phyloP scores from a whole-genome alignment of 2,888 invertebrate genomes.

The Luperina testacea region DNA sequence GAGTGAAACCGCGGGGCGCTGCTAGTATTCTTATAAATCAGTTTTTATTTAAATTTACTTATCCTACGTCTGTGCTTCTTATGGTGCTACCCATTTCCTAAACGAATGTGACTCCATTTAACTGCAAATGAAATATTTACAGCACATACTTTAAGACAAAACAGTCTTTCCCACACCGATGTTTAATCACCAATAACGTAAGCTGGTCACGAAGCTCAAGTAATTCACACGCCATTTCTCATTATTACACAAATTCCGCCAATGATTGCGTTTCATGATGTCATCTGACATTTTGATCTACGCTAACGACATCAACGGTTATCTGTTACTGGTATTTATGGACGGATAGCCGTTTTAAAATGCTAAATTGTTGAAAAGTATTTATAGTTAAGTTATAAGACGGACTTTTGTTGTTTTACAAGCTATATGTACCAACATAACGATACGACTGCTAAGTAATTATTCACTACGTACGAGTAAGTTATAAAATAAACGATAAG shows the following conservation, averaged over 20 bases:
- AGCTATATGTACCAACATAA: not conserved
- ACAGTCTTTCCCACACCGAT: not conserved
- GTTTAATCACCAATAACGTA: conserved; percentile 47
- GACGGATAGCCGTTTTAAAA: not conserved
- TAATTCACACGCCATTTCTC: conserved; percentile 58
- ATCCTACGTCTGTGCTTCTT: too few species aligned
- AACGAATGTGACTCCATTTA: not conserved
- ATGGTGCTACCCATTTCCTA: not conserved
- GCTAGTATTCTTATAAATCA: not conserved
- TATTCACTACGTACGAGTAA: not conserved
- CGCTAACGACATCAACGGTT: conserved; percentile 14
- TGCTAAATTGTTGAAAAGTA: not conserved
- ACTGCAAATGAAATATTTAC: not conserved
- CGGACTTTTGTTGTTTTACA: not conserved
- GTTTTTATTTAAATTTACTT: not conserved
- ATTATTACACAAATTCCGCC: conserved; percentile 57
- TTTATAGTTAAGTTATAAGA: not conserved
- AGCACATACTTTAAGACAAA: not conserved
- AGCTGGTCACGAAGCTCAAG: conserved; percentile 47
- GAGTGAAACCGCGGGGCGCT: too few species aligned
- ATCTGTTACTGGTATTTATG: conserved; percentile 9
- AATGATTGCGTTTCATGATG: conserved; percentile 43
- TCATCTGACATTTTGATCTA: conserved; percentile 49
- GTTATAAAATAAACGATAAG: conserved; percentile 4
- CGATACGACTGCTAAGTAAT: not conserved